These are phyloP conservation scores for Pygmarrhopalites habei DNA, from an alignment of 1,140 invertebrate genomes.

Conservation along the genomic window DNA sequence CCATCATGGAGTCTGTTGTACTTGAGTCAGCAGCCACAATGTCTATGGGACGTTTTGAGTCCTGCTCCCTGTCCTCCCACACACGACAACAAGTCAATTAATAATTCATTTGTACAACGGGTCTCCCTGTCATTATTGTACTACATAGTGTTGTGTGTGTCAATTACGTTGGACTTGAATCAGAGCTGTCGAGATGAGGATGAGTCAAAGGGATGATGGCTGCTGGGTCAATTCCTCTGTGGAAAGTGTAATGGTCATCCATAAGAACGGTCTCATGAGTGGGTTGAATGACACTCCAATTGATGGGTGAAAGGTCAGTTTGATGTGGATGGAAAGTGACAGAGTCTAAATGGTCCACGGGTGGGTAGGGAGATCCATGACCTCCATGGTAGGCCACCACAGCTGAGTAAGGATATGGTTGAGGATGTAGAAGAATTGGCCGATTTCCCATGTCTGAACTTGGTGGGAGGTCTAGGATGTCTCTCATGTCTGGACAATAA, in stretches of 20 bases:
- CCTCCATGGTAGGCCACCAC: background rate
- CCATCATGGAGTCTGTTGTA: conserved; percentile 20
- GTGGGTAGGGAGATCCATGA: background rate
- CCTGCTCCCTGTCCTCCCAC: conserved; percentile 24
- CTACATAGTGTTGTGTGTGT: background rate
- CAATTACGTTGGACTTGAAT: conserved; percentile 8
- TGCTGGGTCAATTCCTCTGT: conserved; percentile 12
- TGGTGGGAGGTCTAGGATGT: conserved; percentile 29
- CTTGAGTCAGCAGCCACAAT: conserved; percentile 35
- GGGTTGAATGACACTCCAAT: conserved; percentile 34
- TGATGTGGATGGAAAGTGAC: conserved; percentile 10
- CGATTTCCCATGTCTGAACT: conserved; percentile 15
- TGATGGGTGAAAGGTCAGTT: conserved; percentile 15
- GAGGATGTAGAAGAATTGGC: conserved; percentile 14
- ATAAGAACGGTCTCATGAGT: conserved; percentile 16
- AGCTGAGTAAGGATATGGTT: conserved; percentile 13
- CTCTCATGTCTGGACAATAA: no score
- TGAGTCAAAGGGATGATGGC: conserved; percentile 1
- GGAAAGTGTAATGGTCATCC: conserved; percentile 20
- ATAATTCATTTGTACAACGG: no score
- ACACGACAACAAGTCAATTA: no score
- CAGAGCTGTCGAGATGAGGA: conserved; percentile 13
- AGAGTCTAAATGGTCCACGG: conserved; percentile 1
- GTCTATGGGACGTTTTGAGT: conserved; percentile 25
- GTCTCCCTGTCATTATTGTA: no score